Conservation (phyloP, 2,113 vertebrate genomes). For the Corythornis vintsioides region DNA sequence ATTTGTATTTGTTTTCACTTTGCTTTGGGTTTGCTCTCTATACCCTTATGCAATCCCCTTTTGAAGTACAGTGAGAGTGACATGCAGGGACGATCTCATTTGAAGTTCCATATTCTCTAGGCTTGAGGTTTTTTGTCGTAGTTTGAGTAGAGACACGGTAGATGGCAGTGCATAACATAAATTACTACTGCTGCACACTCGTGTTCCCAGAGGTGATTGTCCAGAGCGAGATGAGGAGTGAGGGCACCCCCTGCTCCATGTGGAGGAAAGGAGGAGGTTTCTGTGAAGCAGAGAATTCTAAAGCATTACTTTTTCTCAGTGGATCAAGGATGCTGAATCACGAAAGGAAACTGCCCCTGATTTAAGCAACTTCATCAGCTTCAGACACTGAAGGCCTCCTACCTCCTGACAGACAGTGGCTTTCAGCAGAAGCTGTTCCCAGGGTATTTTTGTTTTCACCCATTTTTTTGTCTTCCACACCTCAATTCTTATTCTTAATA, state of each 20-base stretch:
- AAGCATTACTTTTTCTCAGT: background rate
- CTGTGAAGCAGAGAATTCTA: background rate
- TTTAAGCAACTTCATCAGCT: background rate
- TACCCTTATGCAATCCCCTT: background rate
- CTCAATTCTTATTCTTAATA: background rate
- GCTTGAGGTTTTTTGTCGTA: background rate
- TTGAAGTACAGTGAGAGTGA: background rate
- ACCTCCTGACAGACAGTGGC: background rate
- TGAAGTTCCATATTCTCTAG: background rate
- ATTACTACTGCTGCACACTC: background rate
- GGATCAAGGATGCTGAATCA: constrained; percentile 46
- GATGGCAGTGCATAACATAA: constrained; percentile 75
- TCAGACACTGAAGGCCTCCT: background rate
- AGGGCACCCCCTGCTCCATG: background rate
- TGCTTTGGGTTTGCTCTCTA: background rate
- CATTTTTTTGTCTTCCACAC: background rate
- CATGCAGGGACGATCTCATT: background rate
- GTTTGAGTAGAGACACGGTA: constrained; percentile 66
- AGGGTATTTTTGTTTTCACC: background rate
- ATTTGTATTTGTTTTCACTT: background rate
- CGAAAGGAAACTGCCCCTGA: background rate
- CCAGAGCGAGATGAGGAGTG: background rate
- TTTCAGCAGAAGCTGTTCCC: background rate
- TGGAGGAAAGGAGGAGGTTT: background rate
- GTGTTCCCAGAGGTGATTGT: background rate